A percentile compares a stretch with the other conserved stretches of the same genome.
Evolutionary conservation across 2,888 invertebrate genomes (phyloP).

Genomic region (Laothoe populi): DNA sequence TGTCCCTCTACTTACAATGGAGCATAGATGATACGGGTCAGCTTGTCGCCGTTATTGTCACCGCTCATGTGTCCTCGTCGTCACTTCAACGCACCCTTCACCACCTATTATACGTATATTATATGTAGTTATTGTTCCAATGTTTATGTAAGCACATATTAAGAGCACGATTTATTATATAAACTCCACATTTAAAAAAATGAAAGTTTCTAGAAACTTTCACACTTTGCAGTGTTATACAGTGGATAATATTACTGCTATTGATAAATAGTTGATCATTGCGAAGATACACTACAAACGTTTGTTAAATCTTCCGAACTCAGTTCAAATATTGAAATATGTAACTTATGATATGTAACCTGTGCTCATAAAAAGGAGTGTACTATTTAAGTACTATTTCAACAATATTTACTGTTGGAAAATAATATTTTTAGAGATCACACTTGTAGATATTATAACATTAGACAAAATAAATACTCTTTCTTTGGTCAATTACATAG

Average conservation of each 20-base stretch:
- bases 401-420: constrained; percentile 68
- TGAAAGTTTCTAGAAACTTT: constrained; percentile 63
- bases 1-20: constrained; percentile 43
- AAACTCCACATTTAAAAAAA: constrained; percentile 56
- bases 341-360: constrained; percentile 54
- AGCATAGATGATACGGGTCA: constrained; percentile 31
- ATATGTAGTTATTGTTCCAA: constrained; percentile 64
- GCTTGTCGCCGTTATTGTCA: constrained; percentile 39
- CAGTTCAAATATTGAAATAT: constrained; percentile 62
- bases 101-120: constrained; percentile 44
- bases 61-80: constrained; percentile 47
- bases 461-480: constrained; percentile 54
- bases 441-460: constrained; percentile 66
- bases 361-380: constrained; percentile 62
- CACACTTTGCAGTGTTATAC: constrained; percentile 55
- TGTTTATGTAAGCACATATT: constrained; percentile 68
- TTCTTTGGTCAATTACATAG: constrained; percentile 62
- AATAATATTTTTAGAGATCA: constrained; percentile 79
- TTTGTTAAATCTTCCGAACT: constrained; percentile 63
- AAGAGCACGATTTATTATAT: constrained; percentile 71
- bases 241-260: constrained; percentile 44
- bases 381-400: constrained; percentile 51
- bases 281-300: constrained; percentile 51
- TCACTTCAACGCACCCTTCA: constrained; percentile 60
- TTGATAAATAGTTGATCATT: constrained; percentile 33